These are phyloP conservation scores for Clamator glandarius DNA, from an alignment of 2,797 vertebrate genomes.

Conservation along the genomic window DNA sequence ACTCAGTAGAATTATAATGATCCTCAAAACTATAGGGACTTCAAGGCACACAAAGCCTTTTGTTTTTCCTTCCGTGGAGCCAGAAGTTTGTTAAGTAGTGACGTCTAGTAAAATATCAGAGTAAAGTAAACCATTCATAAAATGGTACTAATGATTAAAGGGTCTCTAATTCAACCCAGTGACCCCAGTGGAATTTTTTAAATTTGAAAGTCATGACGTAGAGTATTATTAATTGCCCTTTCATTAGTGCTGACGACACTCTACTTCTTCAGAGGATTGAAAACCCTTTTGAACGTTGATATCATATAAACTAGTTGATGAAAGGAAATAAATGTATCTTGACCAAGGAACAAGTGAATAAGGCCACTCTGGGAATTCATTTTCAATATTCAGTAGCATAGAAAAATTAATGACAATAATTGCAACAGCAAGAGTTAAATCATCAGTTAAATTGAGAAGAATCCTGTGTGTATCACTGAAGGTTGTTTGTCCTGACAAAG, in stretches of 20 bases:
- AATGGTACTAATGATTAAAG: constrained; percentile 57
- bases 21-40: not conserved
- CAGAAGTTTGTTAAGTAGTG: constrained; percentile 54
- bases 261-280: not conserved
- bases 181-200: constrained; percentile 64
- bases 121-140: constrained; percentile 65
- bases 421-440: not conserved
- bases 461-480: not conserved
- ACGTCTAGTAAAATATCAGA: constrained; percentile 59
- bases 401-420: not conserved
- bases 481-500: not conserved
- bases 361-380: not conserved
- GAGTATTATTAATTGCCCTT: constrained; percentile 42
- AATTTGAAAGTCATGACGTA: constrained; percentile 48
- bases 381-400: not conserved
- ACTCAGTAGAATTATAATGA: not conserved
- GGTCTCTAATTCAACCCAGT: constrained; percentile 58
- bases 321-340: constrained; percentile 2
- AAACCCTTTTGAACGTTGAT: constrained; percentile 33
- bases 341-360: not conserved
- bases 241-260: constrained; percentile 28
- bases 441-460: not conserved
- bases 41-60: constrained; percentile 51
- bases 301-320: not conserved
- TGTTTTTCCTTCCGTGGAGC: constrained; percentile 4